Base-by-base conservation (phyloP, 2,797 vertebrate genomes). In the Ispidina picta region DNA sequence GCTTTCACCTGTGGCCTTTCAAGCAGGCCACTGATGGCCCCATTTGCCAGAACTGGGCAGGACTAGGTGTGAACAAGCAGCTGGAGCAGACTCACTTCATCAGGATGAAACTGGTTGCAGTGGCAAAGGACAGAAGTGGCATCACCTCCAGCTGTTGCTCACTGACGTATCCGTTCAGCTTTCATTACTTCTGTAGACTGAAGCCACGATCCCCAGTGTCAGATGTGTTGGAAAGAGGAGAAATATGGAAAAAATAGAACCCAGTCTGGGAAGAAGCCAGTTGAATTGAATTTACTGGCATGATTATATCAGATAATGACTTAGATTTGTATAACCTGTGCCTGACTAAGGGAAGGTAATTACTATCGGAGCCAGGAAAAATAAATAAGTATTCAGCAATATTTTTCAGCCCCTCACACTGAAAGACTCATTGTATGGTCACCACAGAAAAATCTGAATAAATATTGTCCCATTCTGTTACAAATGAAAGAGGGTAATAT, bases 401-500 rank as follows among this genome's bases (percentile, higher is more conserved):
- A 89, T 84, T 94, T 93, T 91, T 76, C 71, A 93, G 89, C 43
- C 49, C 25, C 35, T 92, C 29, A 48, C 35, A 39, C n/a, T 84
- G 83, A 94, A 89, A 95, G 71, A 77, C 22, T 55, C 49, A 86
- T 93, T 95, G 74, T 94, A 43, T 80, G 80, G 54, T 48, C 68
- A 86, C 35, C 65, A 70, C 70, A 81, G 55, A 93, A 65, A 92
- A 86, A 48, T 89, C 59, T 92, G 65, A 92, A 92, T 92, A 95
- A 90, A 83, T 83, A 89, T 86, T 92, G 63, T 85, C 66, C 66
- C 49, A 58, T 81, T 95, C 78, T 87, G 44, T 75, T 78, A 77
- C 77, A 92, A 93, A 79, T 91, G 89, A 92, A 96, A 93, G 78
- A 56, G 69, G 13, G 62, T 75, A 91, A 95, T 90, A 88, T 31